A percentile compares a stretch with the other conserved stretches of the same genome.
Evolutionary conservation across 1,140 invertebrate genomes (phyloP).

Genomic region (Leptinotarsa defecta): DNA sequence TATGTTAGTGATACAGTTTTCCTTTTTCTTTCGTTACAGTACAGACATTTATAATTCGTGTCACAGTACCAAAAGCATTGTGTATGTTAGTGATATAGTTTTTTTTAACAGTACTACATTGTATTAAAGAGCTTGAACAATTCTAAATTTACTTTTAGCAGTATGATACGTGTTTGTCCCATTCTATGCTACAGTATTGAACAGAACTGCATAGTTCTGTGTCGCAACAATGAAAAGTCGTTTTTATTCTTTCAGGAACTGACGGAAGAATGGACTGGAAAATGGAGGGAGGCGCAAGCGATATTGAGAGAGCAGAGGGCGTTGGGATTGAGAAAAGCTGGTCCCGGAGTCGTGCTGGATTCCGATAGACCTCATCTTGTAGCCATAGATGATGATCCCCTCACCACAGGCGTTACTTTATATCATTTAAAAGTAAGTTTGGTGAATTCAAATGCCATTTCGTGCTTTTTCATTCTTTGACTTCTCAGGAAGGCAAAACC

Average conservation of each 20-base stretch:
- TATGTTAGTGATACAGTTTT: too few species aligned
- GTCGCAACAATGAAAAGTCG: too few species aligned
- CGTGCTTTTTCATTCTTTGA: not conserved
- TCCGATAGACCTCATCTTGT: conserved; percentile 90
- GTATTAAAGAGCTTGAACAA: too few species aligned
- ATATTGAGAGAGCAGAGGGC: conserved; percentile 87
- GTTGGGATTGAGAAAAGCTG: conserved; percentile 81
- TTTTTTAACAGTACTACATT: too few species aligned
- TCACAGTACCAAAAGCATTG: too few species aligned
- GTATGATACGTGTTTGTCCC: too few species aligned
- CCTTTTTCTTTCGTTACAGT: too few species aligned
- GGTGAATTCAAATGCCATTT: not conserved
- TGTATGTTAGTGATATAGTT: too few species aligned
- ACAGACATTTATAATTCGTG: too few species aligned
- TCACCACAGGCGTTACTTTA: conserved; percentile 87
- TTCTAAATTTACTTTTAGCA: too few species aligned
- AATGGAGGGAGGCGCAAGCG: conserved; percentile 89
- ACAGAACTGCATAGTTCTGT: too few species aligned
- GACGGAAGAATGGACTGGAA: conserved; percentile 91
- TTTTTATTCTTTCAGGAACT: conserved; percentile 57
- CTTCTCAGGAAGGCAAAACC: conserved; percentile 69
- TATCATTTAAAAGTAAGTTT: conserved; percentile 80
- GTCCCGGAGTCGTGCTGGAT: conserved; percentile 87
- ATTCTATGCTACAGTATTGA: too few species aligned
- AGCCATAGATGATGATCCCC: conserved; percentile 87